These are phyloP conservation scores for Porites evermanni DNA, from an alignment of 92 coral and sea anemone species.

Conservation along the genomic window DNA sequence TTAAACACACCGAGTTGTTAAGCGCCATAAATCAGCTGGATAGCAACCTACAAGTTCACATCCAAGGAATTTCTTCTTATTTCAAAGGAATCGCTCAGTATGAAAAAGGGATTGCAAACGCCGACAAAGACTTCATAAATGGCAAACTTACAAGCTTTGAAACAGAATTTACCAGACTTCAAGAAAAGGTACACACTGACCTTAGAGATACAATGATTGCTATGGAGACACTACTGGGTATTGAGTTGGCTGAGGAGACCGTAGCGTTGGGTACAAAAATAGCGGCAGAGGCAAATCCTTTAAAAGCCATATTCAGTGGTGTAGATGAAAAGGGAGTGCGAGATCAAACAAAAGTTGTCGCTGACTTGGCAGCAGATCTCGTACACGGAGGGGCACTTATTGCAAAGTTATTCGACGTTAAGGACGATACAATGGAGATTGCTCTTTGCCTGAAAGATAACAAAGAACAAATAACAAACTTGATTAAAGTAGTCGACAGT, in stretches of 20 bases:
- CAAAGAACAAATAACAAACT: slow-evolving; percentile 41
- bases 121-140: slow-evolving; percentile 48
- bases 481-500: slow-evolving; percentile 20
- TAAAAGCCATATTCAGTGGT: slow-evolving; percentile 56
- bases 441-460: slow-evolving; percentile 37
- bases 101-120: slow-evolving; percentile 70
- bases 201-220: slow-evolving; percentile 4
- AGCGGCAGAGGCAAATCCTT: slow-evolving; percentile 53
- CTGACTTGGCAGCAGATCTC: slow-evolving; percentile 39
- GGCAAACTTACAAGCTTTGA: slow-evolving; percentile 38
- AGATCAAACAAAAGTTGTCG: slow-evolving; percentile 51
- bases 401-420: slow-evolving; percentile 16
- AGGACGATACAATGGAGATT: slow-evolving; percentile 24
- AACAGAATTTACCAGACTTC: background rate
- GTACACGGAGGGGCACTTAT: slow-evolving; percentile 31
- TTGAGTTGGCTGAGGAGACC: slow-evolving; percentile 35
- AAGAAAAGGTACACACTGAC: slow-evolving; percentile 31
- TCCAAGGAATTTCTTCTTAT: slow-evolving; percentile 59
- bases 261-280: slow-evolving; percentile 26
- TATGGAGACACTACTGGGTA: slow-evolving; percentile 4
- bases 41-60: slow-evolving; percentile 33
- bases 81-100: slow-evolving; percentile 51
- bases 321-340: slow-evolving; percentile 37
- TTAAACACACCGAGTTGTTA: slow-evolving; percentile 52
- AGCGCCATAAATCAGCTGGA: slow-evolving; percentile 48